Base-by-base conservation (phyloP, 2,113 vertebrate genomes). In the Percina caprodes region DNA sequence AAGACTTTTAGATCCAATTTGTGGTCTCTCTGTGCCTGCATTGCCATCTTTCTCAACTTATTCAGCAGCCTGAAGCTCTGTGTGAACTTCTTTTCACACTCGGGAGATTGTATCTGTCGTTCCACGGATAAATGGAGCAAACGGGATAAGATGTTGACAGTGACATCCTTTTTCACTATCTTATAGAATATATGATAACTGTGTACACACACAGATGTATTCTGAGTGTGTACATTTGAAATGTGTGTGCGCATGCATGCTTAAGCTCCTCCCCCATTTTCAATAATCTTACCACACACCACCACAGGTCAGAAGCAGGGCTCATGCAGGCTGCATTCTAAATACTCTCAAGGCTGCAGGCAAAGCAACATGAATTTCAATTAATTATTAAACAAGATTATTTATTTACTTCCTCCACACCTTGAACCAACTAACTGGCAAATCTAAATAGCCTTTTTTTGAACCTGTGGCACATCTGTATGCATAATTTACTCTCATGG, bases 381-480 rank as follows among this genome's bases (percentile, higher is more conserved):
- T 94, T 92, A 94, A 94, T 94, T 94, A 94, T 94, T 94, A 88
- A 94, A 91, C 80, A 90, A 86, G 91, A 94, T 94, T 93, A 94
- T 94, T 94, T 94, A 94, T 94, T 94, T 94, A 94, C 93, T 93
- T 94, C 88, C 92, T 90, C 88, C 21, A 76, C 88, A 93, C 86
- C 91, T 88, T 86, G 74, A 93, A 92, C 89, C 89, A 94, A 92
- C 92, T 92, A 93, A 92, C 92, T 91, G 88, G 91, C 89, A 92
- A 94, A 92, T 93, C 92, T 92, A 90, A 91, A 94, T 92, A 90
- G 89, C 91, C 71, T 89, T 92, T 92, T 75, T 71, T 73, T 69
- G 14, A 92, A 93, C 89, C 89, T 92, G 86, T 92, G 87, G 85
- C 92, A 93, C 86, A 92, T 91, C 90, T 91, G 49, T 85, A 80